phyloP scores from a whole-genome alignment of 2,113 vertebrate species.

The Gymnobelideus leadbeateri region DNA sequence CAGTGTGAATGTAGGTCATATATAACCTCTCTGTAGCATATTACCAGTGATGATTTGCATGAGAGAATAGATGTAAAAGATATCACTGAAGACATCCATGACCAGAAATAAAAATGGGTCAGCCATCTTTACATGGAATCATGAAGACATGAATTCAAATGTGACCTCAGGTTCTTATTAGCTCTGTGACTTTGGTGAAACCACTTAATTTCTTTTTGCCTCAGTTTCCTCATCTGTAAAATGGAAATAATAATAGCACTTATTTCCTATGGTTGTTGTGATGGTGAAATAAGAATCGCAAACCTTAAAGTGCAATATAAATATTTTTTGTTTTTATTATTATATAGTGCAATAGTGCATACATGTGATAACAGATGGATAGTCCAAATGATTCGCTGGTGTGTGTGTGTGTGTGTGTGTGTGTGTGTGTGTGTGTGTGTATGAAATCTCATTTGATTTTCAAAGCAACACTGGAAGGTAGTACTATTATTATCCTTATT shows the following conservation, averaged over 20 bases:
- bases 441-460: not conserved
- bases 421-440: too few species aligned
- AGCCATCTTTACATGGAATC: not conserved
- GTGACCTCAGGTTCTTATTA: not conserved
- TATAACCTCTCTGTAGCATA: not conserved
- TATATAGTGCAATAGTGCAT: not conserved
- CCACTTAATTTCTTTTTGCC: not conserved
- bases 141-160: not conserved
- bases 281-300: not conserved
- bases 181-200: not conserved
- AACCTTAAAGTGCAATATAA: not conserved
- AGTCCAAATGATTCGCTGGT: not conserved
- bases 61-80: not conserved
- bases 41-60: not conserved
- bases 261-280: not conserved
- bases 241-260: not conserved
- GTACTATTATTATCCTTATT: not conserved
- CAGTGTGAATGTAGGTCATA: not conserved
- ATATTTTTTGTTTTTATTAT: not conserved
- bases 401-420: too few species aligned
- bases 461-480: not conserved
- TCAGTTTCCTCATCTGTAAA: not conserved
- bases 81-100: not conserved
- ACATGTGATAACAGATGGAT: not conserved
- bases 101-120: not conserved